Evolutionary conservation across 2,797 vertebrate genomes (phyloP).

Genomic region (Acanthiza pusilla): DNA sequence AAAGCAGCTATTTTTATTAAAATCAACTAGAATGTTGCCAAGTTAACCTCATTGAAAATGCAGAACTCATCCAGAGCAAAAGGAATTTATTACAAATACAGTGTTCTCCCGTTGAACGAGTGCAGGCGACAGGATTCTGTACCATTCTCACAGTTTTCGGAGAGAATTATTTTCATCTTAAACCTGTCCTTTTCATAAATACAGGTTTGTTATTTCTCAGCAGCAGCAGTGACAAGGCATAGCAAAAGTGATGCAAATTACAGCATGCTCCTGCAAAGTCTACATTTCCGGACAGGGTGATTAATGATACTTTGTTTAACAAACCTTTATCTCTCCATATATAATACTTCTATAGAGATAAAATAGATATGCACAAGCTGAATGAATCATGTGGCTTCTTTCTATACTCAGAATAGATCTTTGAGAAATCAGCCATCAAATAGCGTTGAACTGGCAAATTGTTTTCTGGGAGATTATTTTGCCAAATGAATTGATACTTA

Average conservation of each 20-base stretch:
- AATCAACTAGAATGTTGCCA: constrained; percentile 83
- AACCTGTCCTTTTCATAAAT: constrained; percentile 66
- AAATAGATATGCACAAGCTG: constrained; percentile 53
- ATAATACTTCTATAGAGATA: constrained; percentile 42
- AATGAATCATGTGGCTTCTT: constrained; percentile 46
- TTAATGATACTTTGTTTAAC: constrained; percentile 72
- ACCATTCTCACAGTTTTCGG: constrained; percentile 64
- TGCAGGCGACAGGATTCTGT: constrained; percentile 65
- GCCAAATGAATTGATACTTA: constrained; percentile 31
- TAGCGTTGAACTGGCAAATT: constrained; percentile 1
- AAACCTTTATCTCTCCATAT: constrained; percentile 62
- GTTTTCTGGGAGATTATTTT: constrained; percentile 33
- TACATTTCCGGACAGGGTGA: constrained; percentile 68
- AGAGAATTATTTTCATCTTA: constrained; percentile 69
- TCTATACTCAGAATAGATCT: constrained; percentile 48
- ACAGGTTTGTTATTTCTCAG: constrained; percentile 62
- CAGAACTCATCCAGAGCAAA: constrained; percentile 82
- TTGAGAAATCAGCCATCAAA: constrained; percentile 51
- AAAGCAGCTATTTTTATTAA: constrained; percentile 85
- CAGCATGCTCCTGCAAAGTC: constrained; percentile 53
- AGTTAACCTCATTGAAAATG: constrained; percentile 86
- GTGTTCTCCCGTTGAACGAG: constrained; percentile 75
- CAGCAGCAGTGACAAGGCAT: constrained; percentile 54
- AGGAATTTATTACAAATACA: constrained; percentile 83
- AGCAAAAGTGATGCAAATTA: constrained; percentile 68